These are phyloP conservation scores for Sardinella longiceps DNA, from an alignment of 2,797 vertebrate genomes.

Conservation along the genomic window DNA sequence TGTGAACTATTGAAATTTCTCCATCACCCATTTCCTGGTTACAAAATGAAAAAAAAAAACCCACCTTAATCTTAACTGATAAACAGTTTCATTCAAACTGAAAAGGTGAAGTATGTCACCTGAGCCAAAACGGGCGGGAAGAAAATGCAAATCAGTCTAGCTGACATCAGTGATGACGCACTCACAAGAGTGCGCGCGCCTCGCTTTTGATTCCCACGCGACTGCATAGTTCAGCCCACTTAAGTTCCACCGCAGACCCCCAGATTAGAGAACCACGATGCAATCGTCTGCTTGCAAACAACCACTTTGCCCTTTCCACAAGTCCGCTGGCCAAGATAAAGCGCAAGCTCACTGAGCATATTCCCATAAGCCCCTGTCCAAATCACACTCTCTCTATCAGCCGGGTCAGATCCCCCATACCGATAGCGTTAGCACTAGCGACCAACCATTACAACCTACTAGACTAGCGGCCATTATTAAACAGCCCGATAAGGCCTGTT, in stretches of 20 bases:
- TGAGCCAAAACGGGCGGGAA: background rate
- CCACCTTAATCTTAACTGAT: background rate
- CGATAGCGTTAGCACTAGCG: background rate
- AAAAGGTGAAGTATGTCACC: background rate
- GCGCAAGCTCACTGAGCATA: conserved; percentile 34
- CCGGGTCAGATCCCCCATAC: background rate
- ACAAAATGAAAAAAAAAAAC: background rate
- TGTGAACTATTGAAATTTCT: background rate
- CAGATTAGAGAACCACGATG: background rate
- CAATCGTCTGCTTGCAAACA: conserved; percentile 32
- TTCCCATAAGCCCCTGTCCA: background rate
- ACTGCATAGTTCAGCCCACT: conserved; percentile 40
- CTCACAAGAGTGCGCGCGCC: background rate
- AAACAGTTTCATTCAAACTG: background rate
- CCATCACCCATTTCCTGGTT: background rate
- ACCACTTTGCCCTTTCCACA: conserved; percentile 28
- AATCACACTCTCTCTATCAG: conserved; percentile 23
- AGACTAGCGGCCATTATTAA: background rate
- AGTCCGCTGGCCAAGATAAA: conserved; percentile 22
- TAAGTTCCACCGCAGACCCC: conserved; percentile 33
- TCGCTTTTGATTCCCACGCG: conserved; percentile 8
- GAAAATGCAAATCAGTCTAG: background rate
- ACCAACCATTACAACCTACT: background rate
- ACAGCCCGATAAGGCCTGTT: background rate
- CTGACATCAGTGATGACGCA: background rate